These are phyloP conservation scores for Teleogryllus occipitalis DNA, from an alignment of 1,140 invertebrate species.

Conservation along the genomic window DNA sequence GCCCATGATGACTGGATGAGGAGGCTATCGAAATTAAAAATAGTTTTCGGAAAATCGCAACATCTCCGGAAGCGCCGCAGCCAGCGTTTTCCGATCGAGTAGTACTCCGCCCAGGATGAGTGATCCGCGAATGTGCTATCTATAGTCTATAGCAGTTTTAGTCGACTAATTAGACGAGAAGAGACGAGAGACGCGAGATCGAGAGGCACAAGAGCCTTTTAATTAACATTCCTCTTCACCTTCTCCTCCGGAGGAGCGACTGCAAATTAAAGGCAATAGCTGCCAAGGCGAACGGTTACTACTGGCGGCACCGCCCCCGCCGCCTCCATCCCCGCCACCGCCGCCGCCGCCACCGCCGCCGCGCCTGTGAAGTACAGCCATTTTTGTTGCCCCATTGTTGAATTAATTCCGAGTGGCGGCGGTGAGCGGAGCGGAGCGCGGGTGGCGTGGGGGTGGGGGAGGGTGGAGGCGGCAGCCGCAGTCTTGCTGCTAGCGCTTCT, in stretches of 20 bases:
- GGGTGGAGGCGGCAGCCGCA: too few relatives aligned
- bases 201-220: slow-evolving; percentile 33
- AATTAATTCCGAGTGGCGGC: slow-evolving; percentile 30
- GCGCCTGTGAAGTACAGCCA: slow-evolving; percentile 19
- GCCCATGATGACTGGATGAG: too few relatives aligned
- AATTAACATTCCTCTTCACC: slow-evolving; percentile 39
- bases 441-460: too few relatives aligned
- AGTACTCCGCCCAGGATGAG: slow-evolving; percentile 18
- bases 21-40: too few relatives aligned
- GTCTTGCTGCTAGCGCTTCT: too few relatives aligned
- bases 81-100: too few relatives aligned
- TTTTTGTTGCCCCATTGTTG: slow-evolving; percentile 37
- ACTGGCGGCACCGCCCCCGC: slow-evolving; percentile 25
- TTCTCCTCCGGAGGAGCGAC: slow-evolving; percentile 23
- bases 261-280: slow-evolving; percentile 36
- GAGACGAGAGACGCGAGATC: slow-evolving; percentile 27
- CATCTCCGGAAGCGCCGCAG: too few relatives aligned
- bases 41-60: too few relatives aligned
- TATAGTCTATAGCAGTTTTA: slow-evolving; percentile 11
- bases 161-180: slow-evolving; percentile 31
- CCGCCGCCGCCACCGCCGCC: slow-evolving; percentile 7
- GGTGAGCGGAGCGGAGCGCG: neutral
- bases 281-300: slow-evolving; percentile 30
- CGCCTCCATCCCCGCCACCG: neutral
- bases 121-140: slow-evolving; percentile 26